Evolutionary conservation across 2,113 vertebrate species (phyloP).

Genomic region (Hydrolagus affinis): DNA sequence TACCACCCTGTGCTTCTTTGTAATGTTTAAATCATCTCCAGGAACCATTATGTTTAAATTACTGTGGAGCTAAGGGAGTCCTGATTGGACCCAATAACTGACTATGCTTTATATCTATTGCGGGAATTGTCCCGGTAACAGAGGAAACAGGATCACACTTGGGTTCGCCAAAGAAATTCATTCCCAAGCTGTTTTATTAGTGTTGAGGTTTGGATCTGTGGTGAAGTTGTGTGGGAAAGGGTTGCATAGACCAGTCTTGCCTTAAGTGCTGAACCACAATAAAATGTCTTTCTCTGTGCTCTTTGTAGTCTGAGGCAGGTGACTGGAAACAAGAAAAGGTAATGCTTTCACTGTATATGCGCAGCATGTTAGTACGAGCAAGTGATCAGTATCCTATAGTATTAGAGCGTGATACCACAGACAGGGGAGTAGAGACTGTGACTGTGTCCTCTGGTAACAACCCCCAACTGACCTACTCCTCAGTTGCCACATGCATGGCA

Average conservation of each 20-base stretch:
- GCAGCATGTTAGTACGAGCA: background rate
- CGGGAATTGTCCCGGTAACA: background rate
- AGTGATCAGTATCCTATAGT: background rate
- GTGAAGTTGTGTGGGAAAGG: background rate
- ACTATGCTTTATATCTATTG: too few species aligned
- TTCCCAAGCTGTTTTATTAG: background rate
- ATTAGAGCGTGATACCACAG: background rate
- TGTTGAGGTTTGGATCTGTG: background rate
- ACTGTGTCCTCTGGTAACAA: background rate
- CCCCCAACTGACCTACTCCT: background rate
- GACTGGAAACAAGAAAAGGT: conserved; percentile 41
- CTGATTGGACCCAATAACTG: too few species aligned
- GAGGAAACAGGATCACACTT: background rate
- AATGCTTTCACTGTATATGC: conserved; percentile 5
- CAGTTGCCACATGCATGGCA: too few species aligned
- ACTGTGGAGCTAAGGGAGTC: too few species aligned
- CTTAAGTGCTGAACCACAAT: background rate
- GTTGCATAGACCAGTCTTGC: background rate
- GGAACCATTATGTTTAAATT: too few species aligned
- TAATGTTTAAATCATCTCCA: too few species aligned
- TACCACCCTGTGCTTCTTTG: too few species aligned
- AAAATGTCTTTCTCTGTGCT: conserved; percentile 11
- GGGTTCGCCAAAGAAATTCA: background rate
- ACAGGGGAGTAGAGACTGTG: background rate
- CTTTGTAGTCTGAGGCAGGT: conserved; percentile 35